A percentile compares a stretch with the other conserved stretches of the same genome.
Evolutionary conservation across 2,888 invertebrate genomes (phyloP).

Genomic region (Tachystola acroxantha): DNA sequence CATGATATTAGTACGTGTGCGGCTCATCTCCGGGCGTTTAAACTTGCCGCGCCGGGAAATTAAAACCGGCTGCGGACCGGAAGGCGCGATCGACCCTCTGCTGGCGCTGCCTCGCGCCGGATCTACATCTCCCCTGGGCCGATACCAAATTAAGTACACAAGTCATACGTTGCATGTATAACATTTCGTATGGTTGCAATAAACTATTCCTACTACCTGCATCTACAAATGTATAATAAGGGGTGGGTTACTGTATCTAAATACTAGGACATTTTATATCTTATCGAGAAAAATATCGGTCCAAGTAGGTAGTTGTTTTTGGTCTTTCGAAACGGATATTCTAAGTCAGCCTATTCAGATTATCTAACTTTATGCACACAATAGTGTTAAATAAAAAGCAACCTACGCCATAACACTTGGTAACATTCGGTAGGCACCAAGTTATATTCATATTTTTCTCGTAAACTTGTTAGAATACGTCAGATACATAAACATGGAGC

Average conservation of each 20-base stretch:
- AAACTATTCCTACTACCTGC: too few relatives aligned
- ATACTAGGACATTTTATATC: too few relatives aligned
- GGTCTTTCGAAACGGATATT: too few relatives aligned
- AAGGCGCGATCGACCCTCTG: conserved; percentile 58
- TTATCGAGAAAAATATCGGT: too few relatives aligned
- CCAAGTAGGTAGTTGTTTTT: too few relatives aligned
- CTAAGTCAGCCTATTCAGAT: too few relatives aligned
- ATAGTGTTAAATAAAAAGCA: too few relatives aligned
- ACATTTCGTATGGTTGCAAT: too few relatives aligned
- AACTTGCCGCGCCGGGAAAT: conserved; percentile 73
- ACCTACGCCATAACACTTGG: too few relatives aligned
- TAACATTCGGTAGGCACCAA: not conserved
- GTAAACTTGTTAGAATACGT: conserved; percentile 12
- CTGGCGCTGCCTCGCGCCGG: conserved; percentile 26
- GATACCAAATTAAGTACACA: conserved; percentile 9
- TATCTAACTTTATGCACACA: too few relatives aligned
- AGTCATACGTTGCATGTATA: not conserved
- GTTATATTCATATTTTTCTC: conserved; percentile 11
- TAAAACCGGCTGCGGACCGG: conserved; percentile 72
- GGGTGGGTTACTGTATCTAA: too few relatives aligned
- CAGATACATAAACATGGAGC: conserved; percentile 29
- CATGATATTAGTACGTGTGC: conserved; percentile 75
- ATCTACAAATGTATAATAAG: too few relatives aligned
- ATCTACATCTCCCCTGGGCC: conserved; percentile 10
- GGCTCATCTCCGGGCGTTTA: conserved; percentile 76